Evolutionary conservation across 1,140 invertebrate species (phyloP).

Genomic region (Drosophila kikkawai): DNA sequence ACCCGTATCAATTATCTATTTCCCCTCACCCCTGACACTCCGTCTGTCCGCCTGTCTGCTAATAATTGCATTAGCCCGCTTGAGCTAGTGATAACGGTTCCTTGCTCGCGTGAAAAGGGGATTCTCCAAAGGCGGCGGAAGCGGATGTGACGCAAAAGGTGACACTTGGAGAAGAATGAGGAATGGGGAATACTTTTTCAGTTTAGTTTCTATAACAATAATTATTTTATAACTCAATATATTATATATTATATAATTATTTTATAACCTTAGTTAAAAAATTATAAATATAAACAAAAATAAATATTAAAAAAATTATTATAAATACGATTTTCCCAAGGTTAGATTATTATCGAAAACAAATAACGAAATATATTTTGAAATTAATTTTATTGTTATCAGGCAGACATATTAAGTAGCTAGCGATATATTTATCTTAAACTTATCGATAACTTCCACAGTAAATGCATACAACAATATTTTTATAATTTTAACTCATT

Average conservation of each 20-base stretch:
- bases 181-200: neutral
- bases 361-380: neutral
- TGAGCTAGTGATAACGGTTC: neutral
- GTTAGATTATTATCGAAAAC: no score
- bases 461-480: neutral
- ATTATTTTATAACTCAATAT: neutral
- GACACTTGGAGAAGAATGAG: neutral
- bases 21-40: no score
- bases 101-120: neutral
- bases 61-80: slow-evolving; percentile 21
- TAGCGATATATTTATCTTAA: neutral
- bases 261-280: neutral
- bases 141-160: neutral
- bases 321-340: no score
- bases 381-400: neutral
- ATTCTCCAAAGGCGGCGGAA: neutral
- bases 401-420: neutral
- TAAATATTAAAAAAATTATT: no score
- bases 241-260: no score
- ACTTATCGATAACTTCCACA: neutral
- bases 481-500: neutral
- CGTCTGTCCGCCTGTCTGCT: neutral
- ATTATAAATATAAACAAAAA: no score
- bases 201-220: neutral
- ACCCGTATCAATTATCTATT: slow-evolving; percentile 1